Evolutionary conservation across 2,113 vertebrate species (phyloP).

Genomic region (Pedionomus torquatus): DNA sequence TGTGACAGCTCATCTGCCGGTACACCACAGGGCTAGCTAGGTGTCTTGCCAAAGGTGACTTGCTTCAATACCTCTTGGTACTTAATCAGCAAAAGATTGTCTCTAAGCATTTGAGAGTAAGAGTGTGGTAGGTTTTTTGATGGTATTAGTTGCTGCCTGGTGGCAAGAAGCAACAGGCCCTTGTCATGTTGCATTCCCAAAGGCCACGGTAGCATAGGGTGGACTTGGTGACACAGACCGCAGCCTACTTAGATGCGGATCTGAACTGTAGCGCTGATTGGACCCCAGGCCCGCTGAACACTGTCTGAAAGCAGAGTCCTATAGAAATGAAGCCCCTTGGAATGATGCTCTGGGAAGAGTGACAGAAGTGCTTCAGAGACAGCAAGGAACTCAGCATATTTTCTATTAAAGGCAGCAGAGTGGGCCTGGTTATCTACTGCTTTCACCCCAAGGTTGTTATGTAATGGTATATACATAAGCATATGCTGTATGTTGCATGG

Average conservation of each 20-base stretch:
- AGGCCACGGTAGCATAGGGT: not conserved
- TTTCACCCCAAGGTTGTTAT: not conserved
- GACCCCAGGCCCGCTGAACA: not conserved
- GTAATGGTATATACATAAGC: fast-evolving
- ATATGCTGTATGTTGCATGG: not conserved
- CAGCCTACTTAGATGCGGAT: not conserved
- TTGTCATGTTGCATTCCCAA: not conserved
- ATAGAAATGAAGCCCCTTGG: not conserved
- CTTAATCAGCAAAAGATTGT: not conserved
- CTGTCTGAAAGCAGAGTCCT: not conserved
- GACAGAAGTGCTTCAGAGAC: not conserved
- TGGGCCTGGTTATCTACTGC: not conserved
- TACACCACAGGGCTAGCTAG: not conserved
- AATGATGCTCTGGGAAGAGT: not conserved
- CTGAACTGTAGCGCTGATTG: not conserved
- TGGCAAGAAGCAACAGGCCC: not conserved
- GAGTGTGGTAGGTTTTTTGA: not conserved
- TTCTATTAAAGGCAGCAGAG: not conserved
- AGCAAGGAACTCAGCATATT: not conserved
- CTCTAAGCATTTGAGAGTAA: not conserved
- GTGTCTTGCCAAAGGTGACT: not conserved
- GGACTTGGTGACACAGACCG: not conserved
- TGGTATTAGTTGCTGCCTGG: not conserved
- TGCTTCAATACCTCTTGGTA: not conserved
- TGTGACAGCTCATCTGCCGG: not conserved